Conservation (phyloP, 2,888 invertebrate species). For the Mesorhabditis spiculigera region DNA sequence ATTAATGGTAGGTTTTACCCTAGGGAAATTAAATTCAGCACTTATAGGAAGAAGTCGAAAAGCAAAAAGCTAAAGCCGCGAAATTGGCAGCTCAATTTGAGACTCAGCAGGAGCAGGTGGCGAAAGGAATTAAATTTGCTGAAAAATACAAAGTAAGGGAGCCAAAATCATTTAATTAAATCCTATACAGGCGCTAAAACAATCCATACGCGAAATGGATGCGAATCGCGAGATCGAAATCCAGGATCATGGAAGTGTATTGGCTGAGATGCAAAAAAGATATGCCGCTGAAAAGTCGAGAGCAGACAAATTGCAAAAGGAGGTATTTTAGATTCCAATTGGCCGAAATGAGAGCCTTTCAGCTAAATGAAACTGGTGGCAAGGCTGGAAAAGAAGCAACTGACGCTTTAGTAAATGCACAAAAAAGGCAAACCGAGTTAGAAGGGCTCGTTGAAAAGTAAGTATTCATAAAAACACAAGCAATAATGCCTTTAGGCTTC, state of each 20-base stretch:
- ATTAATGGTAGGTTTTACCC: conserved; percentile 55
- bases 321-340: conserved; percentile 56
- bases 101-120: conserved; percentile 20
- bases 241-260: conserved; percentile 74
- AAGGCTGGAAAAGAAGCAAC: background rate
- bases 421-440: background rate
- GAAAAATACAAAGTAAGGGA: background rate
- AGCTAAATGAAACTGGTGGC: background rate
- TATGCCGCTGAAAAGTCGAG: conserved; percentile 73
- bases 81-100: conserved; percentile 22
- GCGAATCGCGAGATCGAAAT: conserved; percentile 79
- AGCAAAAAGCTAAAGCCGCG: conserved; percentile 50
- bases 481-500: conserved; percentile 4
- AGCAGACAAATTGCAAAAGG: conserved; percentile 74
- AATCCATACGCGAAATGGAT: conserved; percentile 71
- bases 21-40: background rate
- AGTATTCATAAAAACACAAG: background rate
- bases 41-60: conserved; percentile 60
- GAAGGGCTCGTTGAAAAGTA: background rate
- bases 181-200: conserved; percentile 19
- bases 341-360: background rate
- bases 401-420: background rate
- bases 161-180: background rate
- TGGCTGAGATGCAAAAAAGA: conserved; percentile 77
- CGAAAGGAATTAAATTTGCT: conserved; percentile 18